Evolutionary conservation across 1,140 invertebrate species (phyloP).

Genomic region (Himalopsyche phryganea): DNA sequence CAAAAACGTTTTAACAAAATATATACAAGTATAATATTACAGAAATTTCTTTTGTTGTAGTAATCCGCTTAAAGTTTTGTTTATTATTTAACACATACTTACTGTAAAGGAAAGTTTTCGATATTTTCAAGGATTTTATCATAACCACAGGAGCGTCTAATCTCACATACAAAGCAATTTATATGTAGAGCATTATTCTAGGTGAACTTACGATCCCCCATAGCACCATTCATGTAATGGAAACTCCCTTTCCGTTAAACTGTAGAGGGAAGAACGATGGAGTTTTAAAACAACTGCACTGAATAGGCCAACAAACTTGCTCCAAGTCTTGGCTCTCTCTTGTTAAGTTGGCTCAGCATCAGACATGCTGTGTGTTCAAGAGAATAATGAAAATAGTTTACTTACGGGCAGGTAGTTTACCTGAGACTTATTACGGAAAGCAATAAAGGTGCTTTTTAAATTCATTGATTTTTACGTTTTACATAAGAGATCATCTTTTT

Average conservation of each 20-base stretch:
- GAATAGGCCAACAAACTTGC: slow-evolving; percentile 23
- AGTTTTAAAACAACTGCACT: slow-evolving; percentile 28
- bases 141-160: too few species aligned
- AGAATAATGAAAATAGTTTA: slow-evolving; percentile 26
- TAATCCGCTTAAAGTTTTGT: too few species aligned
- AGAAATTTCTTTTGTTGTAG: too few species aligned
- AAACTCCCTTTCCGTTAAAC: slow-evolving; percentile 16
- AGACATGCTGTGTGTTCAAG: slow-evolving; percentile 2
- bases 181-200: too few species aligned
- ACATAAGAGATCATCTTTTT: too few species aligned
- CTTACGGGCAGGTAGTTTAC: not conserved
- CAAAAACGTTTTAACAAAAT: too few species aligned
- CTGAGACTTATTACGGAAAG: not conserved
- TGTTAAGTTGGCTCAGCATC: slow-evolving; percentile 20
- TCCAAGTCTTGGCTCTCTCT: slow-evolving; percentile 12
- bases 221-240: slow-evolving; percentile 4
- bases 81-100: too few species aligned
- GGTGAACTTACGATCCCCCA: too few species aligned
- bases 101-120: too few species aligned
- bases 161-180: too few species aligned
- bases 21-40: too few species aligned
- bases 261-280: not conserved
- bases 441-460: not conserved
- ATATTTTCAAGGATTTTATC: too few species aligned
- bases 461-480: not conserved